Conservation (phyloP, 1,140 invertebrate species). For the Pomacea maculata region DNA sequence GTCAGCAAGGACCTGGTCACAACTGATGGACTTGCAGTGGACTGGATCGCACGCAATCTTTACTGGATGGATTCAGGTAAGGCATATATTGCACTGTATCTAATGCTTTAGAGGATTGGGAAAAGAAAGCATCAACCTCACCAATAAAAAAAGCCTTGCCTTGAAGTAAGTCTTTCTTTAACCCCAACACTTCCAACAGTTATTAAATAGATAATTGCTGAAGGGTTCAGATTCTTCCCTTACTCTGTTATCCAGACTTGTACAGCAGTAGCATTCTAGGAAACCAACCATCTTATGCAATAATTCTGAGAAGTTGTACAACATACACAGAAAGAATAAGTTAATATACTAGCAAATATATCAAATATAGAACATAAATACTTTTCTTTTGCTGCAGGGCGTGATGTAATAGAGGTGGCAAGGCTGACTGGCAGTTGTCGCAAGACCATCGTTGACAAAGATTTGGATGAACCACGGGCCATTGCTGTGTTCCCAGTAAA, state of each 20-base stretch:
- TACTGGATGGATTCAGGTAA: constrained; percentile 94
- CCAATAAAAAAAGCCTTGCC: not conserved
- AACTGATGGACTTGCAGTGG: constrained; percentile 92
- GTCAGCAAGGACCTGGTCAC: constrained; percentile 78
- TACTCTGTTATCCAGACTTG: too few relatives aligned
- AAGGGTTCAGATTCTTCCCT: too few relatives aligned
- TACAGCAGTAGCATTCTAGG: too few relatives aligned
- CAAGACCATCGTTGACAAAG: constrained; percentile 84
- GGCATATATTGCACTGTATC: not conserved
- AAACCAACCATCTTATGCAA: too few relatives aligned
- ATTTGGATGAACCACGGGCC: constrained; percentile 91
- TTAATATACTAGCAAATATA: not conserved
- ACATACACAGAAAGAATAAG: too few relatives aligned
- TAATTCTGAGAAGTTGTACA: too few relatives aligned
- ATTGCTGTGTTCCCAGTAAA: constrained; percentile 94
- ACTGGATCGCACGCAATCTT: constrained; percentile 96
- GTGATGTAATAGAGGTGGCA: constrained; percentile 88
- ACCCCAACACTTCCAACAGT: not conserved
- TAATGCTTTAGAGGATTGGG: not conserved
- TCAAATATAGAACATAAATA: not conserved
- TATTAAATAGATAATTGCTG: too few relatives aligned
- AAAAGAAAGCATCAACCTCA: not conserved
- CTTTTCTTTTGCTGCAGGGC: constrained; percentile 32
- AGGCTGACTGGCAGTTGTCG: constrained; percentile 81
- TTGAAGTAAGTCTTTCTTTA: not conserved